Conservation (phyloP, 2,113 vertebrate genomes). For the Melanotaenia duboulayi region DNA sequence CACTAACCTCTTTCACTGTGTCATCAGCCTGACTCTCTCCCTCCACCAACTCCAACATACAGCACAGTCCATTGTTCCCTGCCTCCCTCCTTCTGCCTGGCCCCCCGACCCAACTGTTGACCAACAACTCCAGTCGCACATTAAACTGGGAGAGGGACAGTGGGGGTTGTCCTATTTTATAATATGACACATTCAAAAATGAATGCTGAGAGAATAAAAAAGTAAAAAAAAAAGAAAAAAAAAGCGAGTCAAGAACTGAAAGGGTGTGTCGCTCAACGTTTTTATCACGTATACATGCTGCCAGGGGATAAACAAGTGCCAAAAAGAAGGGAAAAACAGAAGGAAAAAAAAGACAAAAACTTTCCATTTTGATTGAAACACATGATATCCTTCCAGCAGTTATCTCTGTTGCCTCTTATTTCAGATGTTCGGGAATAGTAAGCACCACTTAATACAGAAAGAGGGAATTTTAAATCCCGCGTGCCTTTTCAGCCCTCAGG, state of each 20-base stretch:
- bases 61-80: slow-evolving; percentile 92
- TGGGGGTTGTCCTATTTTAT: slow-evolving; percentile 87
- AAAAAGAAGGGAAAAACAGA: background rate
- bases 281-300: background rate
- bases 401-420: background rate
- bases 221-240: background rate
- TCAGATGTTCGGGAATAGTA: background rate
- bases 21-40: slow-evolving; percentile 68
- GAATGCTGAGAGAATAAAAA: background rate
- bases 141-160: slow-evolving; percentile 55
- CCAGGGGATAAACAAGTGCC: background rate
- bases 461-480: background rate
- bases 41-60: slow-evolving; percentile 73
- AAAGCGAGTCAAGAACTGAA: slow-evolving; percentile 20
- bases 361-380: background rate
- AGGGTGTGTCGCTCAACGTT: background rate
- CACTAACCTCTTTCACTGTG: slow-evolving; percentile 81
- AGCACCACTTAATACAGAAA: background rate
- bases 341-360: background rate
- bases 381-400: background rate
- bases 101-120: slow-evolving; percentile 81
- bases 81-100: slow-evolving; percentile 66
- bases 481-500: background rate
- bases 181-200: slow-evolving; percentile 85
- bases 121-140: slow-evolving; percentile 79